These are phyloP conservation scores for Nematostella vectensis DNA, from an alignment of 92 coral and sea anemone species.

Conservation along the genomic window DNA sequence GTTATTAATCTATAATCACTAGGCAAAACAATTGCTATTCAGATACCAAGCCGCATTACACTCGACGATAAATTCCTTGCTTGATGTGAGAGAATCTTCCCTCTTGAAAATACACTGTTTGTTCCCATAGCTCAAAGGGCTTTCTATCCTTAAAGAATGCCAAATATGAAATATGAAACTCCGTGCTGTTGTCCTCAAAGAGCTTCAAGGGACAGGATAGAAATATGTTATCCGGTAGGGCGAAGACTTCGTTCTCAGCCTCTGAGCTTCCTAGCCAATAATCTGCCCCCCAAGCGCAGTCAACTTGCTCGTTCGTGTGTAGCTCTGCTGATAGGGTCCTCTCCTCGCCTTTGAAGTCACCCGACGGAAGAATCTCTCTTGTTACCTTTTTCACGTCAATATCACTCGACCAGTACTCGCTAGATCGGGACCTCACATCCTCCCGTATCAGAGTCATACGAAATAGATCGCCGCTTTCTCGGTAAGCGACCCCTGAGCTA, in stretches of 20 bases:
- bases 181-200: not conserved
- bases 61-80: slow-evolving; percentile 27
- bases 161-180: slow-evolving; percentile 9
- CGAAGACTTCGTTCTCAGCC: slow-evolving; percentile 10
- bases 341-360: slow-evolving; percentile 10
- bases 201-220: slow-evolving; percentile 14
- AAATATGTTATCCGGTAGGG: slow-evolving; percentile 18
- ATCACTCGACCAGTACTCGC: slow-evolving; percentile 20
- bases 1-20: too few species aligned
- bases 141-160: slow-evolving; percentile 8
- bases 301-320: not conserved
- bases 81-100: slow-evolving; percentile 16
- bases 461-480: not conserved
- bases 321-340: not conserved
- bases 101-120: slow-evolving; percentile 9
- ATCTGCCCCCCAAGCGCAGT: slow-evolving; percentile 6
- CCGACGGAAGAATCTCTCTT: not conserved
- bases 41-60: too few species aligned
- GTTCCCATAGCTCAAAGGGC: slow-evolving; percentile 13
- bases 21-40: too few species aligned
- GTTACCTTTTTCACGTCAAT: slow-evolving; percentile 1
- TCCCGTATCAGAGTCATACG: slow-evolving; percentile 18
- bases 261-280: slow-evolving; percentile 4
- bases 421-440: slow-evolving; percentile 8
- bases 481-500: slow-evolving; percentile 16